Conservation (phyloP, 2,797 vertebrate species). For the Phoeniculus purpureus region DNA sequence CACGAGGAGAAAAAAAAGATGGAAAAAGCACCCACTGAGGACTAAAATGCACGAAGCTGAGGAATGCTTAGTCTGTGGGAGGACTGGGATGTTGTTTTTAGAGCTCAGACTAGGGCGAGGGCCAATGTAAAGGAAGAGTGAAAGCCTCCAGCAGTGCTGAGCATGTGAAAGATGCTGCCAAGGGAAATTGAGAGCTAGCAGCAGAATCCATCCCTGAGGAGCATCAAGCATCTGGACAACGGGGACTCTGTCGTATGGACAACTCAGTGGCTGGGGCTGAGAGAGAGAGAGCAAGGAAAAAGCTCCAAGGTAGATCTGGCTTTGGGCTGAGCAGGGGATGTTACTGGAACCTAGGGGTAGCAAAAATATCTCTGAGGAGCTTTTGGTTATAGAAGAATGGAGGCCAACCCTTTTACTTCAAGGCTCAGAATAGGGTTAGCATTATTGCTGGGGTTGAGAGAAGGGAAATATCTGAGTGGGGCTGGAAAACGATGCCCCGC, state of each 20-base stretch:
- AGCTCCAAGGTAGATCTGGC: background rate
- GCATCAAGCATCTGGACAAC: background rate
- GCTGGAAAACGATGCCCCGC: background rate
- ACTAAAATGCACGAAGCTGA: background rate
- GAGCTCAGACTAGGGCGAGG: background rate
- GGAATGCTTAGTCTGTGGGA: background rate
- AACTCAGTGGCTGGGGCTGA: background rate
- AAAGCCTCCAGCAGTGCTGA: background rate
- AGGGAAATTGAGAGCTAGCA: background rate
- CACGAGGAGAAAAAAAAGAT: background rate
- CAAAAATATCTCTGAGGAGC: background rate
- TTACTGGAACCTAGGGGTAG: background rate
- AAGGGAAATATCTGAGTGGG: background rate
- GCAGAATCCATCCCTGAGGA: background rate
- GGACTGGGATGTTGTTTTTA: background rate
- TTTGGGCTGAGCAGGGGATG: background rate
- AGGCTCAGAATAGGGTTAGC: background rate
- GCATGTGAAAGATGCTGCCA: background rate
- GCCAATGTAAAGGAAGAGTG: background rate
- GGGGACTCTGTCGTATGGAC: rapidly evolving
- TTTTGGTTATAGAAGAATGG: background rate
- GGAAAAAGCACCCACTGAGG: background rate
- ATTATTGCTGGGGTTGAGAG: background rate
- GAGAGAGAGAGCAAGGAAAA: background rate
- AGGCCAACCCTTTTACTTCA: background rate